Conservation (phyloP, 2,888 invertebrate species). For the Sesia apiformis region DNA sequence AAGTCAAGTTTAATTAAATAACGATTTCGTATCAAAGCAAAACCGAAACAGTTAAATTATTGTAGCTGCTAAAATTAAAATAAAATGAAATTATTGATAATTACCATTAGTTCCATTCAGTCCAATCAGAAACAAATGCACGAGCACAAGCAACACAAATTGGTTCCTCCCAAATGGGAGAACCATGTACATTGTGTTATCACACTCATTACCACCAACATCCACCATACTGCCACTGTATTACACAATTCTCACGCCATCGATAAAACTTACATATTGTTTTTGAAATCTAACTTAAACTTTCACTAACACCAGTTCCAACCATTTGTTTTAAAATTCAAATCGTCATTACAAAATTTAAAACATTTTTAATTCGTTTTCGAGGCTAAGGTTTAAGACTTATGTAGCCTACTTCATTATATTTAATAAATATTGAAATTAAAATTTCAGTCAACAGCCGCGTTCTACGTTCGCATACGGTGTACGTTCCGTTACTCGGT, state of each 20-base stretch:
- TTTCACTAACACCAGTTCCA: not conserved
- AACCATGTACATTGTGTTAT: slow-evolving; percentile 55
- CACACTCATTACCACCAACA: slow-evolving; percentile 69
- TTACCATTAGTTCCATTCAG: slow-evolving; percentile 71
- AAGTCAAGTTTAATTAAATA: not conserved
- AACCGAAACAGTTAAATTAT: too few relatives aligned
- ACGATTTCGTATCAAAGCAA: too few relatives aligned
- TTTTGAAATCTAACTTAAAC: slow-evolving; percentile 10
- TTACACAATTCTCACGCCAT: slow-evolving; percentile 56
- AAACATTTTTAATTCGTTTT: slow-evolving; percentile 24
- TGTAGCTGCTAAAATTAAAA: not conserved
- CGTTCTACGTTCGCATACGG: slow-evolving; percentile 15
- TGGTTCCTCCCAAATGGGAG: slow-evolving; percentile 49
- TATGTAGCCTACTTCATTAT: not conserved
- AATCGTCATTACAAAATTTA: slow-evolving; percentile 25
- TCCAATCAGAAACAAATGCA: slow-evolving; percentile 70
- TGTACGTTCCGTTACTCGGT: slow-evolving; percentile 19
- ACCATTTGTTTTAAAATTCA: slow-evolving; percentile 2
- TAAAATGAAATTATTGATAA: slow-evolving; percentile 14
- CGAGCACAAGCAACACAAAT: slow-evolving; percentile 68
- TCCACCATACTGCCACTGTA: slow-evolving; percentile 70
- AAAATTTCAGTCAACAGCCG: not conserved
- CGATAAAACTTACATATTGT: slow-evolving; percentile 56
- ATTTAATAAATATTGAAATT: not conserved
- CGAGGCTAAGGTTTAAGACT: slow-evolving; percentile 3